Evolutionary conservation across 2,113 vertebrate genomes (phyloP).

Genomic region (Aspidoscelis tigris): DNA sequence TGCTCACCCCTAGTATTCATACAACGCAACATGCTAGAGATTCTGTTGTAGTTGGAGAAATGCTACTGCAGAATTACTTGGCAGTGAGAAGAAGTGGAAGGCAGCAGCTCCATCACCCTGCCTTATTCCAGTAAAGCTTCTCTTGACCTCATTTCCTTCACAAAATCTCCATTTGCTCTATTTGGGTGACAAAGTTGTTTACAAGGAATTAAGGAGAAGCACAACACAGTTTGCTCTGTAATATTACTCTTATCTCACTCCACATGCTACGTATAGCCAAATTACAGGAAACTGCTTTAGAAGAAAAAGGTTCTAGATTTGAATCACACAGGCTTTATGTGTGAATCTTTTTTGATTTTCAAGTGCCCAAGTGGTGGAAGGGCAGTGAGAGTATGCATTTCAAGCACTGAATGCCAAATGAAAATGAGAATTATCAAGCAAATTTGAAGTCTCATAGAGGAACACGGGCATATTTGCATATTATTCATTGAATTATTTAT

Average conservation of each 20-base stretch:
- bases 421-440: background rate
- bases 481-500: background rate
- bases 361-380: background rate
- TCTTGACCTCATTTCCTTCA: background rate
- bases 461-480: background rate
- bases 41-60: background rate
- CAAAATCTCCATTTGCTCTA: background rate
- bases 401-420: background rate
- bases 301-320: background rate
- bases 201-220: background rate
- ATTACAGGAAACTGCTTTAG: constrained; percentile 2
- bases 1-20: background rate
- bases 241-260: constrained; percentile 1
- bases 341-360: background rate
- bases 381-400: background rate
- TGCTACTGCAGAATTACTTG: background rate
- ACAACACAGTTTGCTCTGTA: background rate
- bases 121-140: background rate
- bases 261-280: background rate
- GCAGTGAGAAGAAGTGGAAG: background rate
- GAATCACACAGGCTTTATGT: background rate
- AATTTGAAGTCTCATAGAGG: no score
- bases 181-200: background rate
- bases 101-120: background rate
- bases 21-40: background rate